Evolutionary conservation across 2,888 invertebrate genomes (phyloP).

Genomic region (Xestia sexstrigata): DNA sequence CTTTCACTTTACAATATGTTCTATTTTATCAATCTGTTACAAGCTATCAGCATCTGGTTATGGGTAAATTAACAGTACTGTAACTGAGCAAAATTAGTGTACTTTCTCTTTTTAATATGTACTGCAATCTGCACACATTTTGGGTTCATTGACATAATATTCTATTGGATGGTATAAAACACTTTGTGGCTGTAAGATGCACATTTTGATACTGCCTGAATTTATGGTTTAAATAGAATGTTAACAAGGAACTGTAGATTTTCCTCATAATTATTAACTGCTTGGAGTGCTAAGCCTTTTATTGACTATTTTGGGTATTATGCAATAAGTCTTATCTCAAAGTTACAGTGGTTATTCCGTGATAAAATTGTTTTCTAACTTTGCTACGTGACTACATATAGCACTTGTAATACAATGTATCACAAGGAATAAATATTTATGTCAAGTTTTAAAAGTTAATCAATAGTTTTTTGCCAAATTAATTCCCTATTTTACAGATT

Average conservation of each 20-base stretch:
- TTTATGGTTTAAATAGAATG: background rate
- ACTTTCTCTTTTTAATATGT: slow-evolving; percentile 20
- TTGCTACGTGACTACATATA: background rate
- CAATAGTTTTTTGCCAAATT: background rate
- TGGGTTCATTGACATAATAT: background rate
- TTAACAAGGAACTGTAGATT: background rate
- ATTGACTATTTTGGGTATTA: background rate
- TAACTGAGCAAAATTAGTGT: background rate
- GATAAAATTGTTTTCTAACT: background rate
- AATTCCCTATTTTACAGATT: background rate
- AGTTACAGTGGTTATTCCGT: background rate
- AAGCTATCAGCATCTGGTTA: background rate
- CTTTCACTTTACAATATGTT: slow-evolving; percentile 43
- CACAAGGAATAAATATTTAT: background rate
- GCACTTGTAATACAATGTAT: background rate
- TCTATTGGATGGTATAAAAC: too few species aligned
- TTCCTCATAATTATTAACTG: background rate
- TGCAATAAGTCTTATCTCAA: background rate
- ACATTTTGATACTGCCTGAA: background rate
- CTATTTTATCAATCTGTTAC: background rate
- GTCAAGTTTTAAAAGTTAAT: background rate
- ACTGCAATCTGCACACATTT: background rate
- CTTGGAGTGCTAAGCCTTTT: background rate
- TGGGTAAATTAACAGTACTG: background rate
- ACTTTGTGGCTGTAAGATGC: background rate